Evolutionary conservation across 1,140 invertebrate genomes (phyloP), one percentile per base, ranked within the genome.

Genomic region (Goniozus legneri): DNA sequence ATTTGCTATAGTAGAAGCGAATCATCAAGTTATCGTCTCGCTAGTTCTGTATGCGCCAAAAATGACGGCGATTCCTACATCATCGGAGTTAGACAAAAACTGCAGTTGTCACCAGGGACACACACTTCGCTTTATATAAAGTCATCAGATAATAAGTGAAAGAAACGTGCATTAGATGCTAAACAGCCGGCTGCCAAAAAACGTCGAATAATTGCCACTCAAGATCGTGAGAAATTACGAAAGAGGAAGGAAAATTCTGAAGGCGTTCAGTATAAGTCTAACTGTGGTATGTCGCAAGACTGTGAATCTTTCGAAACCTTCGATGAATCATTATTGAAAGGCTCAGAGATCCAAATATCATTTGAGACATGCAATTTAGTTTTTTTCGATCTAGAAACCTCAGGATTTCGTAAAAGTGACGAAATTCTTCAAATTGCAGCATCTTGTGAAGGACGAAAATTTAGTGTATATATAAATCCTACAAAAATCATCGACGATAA

Each of bases 391-490:
- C 2, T 59, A n/a, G 42, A 52, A 42, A 59, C 40, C n/a, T 35
- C 50, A 2, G 46, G 46, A 13, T 38, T 55, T 40, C 35, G 36
- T 8, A 44, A 37, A 33, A 14, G 27, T 14, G 31, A 30, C 27
- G 52, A 52, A 47, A 55, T 58, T 24, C 20, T 55, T 16, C 56
- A 58, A 24, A 45, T 58, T 19, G 40, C 52, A 35, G 56, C 42
- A 34, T 36, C 41, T 21, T 35, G 3, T 33, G 14, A 43, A 24
- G 8, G 34, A 16, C 0, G 13, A 36, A 27, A 13, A 8, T 58
- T 52, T 39, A 18, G 10, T 18, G 27, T 24, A 18, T 56, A 56
- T 44, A 15, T 51, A 0, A 52, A 36, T 43, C 47, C 51, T 18
- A 41, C 43, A 1, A 31, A 44, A 35, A 38, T 36, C 13, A 40